Evolutionary conservation across 2,113 vertebrate genomes (phyloP), one percentile per base, ranked within the genome.

Genomic region (Malaclemys terrapin): DNA sequence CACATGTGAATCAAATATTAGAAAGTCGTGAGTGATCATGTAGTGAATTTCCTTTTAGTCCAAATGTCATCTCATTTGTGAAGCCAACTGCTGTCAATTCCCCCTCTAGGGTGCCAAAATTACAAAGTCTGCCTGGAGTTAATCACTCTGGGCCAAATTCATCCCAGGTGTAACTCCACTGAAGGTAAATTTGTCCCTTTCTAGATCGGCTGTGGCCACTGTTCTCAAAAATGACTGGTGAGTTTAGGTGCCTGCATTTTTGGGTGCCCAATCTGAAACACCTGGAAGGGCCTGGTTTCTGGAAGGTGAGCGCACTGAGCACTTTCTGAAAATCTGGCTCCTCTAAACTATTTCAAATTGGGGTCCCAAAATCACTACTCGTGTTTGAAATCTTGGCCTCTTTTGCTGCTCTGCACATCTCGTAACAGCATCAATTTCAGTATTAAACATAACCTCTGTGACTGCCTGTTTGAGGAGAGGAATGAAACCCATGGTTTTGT

Each of bases 401-500:
- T 92, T 91, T 65, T 88, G n/a, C 45, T 29, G 7, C 72, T 80
- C 35, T 2, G 1, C 79, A 53, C 56, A 52, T 42, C 85, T 94
- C 24, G 62, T 90, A 87, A 91, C 14, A 62, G 85, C 75, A 94
- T 35, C 2, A 0, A 50, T 87, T 89, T 95, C 79, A 83, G 57
- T 89, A 83, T 82, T 86, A 86, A 85, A 91, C 54, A 49, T 57
- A n/a, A 78, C 84, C 90, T 88, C 82, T 29, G 13, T 24, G 22
- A 53, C 76, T 85, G 88, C 80, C 88, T 75, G 47, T 92, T 85
- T 89, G 82, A 82, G 75, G 94, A 82, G 49, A 89, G 81, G 52
- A 92, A 80, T 89, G 84, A 85, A 96, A 56, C 75, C 84, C 86
- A 25, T 76, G 50, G 13, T 90, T 96, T 78, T 93, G 11, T 87